Conservation (phyloP, 1,140 invertebrate species). For the Hyles vespertilio region DNA sequence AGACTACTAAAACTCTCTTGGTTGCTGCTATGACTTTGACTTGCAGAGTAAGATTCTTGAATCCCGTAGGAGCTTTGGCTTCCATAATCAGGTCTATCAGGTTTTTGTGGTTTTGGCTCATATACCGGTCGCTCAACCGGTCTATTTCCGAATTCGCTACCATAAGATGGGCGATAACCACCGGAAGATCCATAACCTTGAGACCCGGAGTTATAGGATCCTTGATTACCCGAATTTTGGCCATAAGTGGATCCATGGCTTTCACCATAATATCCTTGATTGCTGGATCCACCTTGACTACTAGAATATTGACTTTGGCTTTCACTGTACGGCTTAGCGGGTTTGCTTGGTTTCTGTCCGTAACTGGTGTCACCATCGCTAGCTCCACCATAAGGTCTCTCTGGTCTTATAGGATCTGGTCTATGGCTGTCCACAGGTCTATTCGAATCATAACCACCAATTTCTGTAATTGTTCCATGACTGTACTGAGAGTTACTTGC, state of each 20-base stretch:
- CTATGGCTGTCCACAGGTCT: constrained; percentile 1
- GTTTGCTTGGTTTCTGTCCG: not conserved
- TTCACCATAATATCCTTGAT: too few relatives aligned
- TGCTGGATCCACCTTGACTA: too few relatives aligned
- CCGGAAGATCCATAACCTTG: too few relatives aligned
- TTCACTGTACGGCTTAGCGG: not conserved
- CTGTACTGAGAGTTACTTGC: constrained; percentile 1
- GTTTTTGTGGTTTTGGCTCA: constrained; percentile 5
- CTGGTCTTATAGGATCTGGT: constrained; percentile 7
- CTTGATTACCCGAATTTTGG: too few relatives aligned
- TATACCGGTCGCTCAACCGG: too few relatives aligned
- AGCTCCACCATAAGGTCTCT: not conserved
- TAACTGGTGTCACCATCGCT: not conserved
- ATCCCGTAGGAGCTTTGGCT: constrained; percentile 1
- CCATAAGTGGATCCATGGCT: too few relatives aligned
- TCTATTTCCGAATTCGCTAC: not conserved
- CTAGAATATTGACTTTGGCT: not conserved
- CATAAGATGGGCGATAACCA: constrained; percentile 5
- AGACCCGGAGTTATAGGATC: too few relatives aligned
- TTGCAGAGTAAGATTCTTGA: constrained; percentile 2
- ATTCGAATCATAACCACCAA: constrained; percentile 21
- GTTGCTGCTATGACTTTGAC: not conserved
- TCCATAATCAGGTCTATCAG: constrained; percentile 12
- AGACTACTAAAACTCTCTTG: not conserved
- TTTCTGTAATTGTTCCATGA: constrained; percentile 11